Evolutionary conservation across 1,140 invertebrate species (phyloP).

Genomic region (Odontomachus brunneus): DNA sequence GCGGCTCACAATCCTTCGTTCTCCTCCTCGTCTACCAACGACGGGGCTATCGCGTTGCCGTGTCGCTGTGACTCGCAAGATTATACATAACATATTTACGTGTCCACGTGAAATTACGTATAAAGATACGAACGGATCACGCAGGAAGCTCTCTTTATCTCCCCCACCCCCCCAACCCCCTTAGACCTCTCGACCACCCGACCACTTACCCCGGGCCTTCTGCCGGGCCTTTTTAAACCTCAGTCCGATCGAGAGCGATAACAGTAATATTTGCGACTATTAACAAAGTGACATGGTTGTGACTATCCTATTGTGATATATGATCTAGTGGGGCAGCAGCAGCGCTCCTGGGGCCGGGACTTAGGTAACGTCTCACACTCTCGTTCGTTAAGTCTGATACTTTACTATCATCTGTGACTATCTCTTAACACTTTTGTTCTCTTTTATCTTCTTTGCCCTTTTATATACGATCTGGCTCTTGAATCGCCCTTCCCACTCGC

Average conservation of each 20-base stretch:
- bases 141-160: conserved; percentile 63
- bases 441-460: conserved; percentile 60
- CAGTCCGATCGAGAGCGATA: conserved; percentile 61
- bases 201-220: background rate
- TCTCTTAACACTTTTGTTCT: conserved; percentile 56
- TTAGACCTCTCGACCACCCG: too few species aligned
- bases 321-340: conserved; percentile 86
- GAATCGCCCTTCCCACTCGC: conserved; percentile 23
- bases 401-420: conserved; percentile 77
- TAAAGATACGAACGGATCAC: conserved; percentile 47
- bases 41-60: conserved; percentile 22
- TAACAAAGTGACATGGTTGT: conserved; percentile 82
- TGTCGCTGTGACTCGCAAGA: conserved; percentile 62
- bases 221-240: conserved; percentile 19
- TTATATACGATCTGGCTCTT: conserved; percentile 56
- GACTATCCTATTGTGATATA: conserved; percentile 85
- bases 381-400: conserved; percentile 83
- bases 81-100: conserved; percentile 52
- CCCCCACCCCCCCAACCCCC: background rate
- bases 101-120: conserved; percentile 43
- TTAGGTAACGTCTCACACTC: conserved; percentile 85
- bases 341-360: conserved; percentile 85
- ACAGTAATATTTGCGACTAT: conserved; percentile 77
- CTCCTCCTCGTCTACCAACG: background rate
- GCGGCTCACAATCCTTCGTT: conserved; percentile 1